Base-by-base conservation (phyloP, 92 coral and sea anemone species). In the Meandrina meandrites region DNA sequence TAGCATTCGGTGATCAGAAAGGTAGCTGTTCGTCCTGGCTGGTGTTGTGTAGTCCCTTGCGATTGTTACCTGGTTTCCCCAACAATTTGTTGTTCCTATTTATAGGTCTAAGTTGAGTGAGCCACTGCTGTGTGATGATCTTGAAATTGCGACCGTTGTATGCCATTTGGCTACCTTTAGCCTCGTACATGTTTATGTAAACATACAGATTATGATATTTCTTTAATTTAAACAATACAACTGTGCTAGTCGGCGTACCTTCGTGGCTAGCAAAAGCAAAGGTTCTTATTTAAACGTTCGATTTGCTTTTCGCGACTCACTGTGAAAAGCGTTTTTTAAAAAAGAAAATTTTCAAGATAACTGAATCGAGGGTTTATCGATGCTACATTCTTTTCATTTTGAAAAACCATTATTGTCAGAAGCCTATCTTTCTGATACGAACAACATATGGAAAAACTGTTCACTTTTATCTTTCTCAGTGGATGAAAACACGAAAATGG, bases 331-430 rank as follows among this genome's bases (percentile, higher is more conserved):
- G 47, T 16, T 37, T 79, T n/a, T n/a, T n/a, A n/a, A 13, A 32
- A 21, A 60, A 10, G 9, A 34, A 54, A 56, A 36, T 31, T 79
- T 16, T 37, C 8, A 57, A 58, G 36, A 57, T 27, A 6, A 1
- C n/a, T 76, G 22, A 74, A 30, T 24, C 56, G 79, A 42, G 36
- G 36, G 80, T 15, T 78, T 30, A 78, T 78, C 81, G 71, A 34
- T 58, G 35, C 24, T 79, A 58, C 83, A 79, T 79, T 79, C 83
- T 79, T 79, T 79, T 27, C 50, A 60, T 56, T 6, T 30, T 32
- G 10, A 56, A 51, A 50, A 78, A 17, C 40, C 64, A 21, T 58
- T n/a, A n/a, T n/a, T 54, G 69, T 42, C 80, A n/a, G 45, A 15
- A 28, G 21, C 17, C 19, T 54, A 30, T 79, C 71, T 72, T 72